Conservation (phyloP, 2,888 invertebrate genomes). For the Callosobruchus maculatus region DNA sequence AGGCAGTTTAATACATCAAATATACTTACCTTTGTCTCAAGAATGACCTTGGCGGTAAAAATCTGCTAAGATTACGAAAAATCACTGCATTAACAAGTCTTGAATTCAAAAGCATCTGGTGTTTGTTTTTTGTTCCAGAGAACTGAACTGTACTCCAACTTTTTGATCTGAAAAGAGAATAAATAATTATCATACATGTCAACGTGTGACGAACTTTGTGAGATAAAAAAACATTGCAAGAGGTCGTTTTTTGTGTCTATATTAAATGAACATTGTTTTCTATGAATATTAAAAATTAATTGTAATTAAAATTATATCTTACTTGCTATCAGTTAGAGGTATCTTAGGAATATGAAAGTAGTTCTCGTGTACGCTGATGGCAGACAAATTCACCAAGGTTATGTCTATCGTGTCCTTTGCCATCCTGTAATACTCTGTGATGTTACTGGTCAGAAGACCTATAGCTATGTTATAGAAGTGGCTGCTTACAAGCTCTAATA, state of each 20-base stretch:
- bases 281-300: too few relatives aligned
- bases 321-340: not conserved
- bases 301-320: not conserved
- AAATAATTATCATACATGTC: not conserved
- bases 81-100: slow-evolving; percentile 49
- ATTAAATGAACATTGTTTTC: too few relatives aligned
- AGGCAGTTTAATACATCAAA: not conserved
- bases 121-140: slow-evolving; percentile 15
- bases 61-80: slow-evolving; percentile 61
- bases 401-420: not conserved
- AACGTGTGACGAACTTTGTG: too few relatives aligned
- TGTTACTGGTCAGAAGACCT: not conserved
- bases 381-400: not conserved
- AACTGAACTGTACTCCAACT: slow-evolving; percentile 20
- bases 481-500: not conserved
- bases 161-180: slow-evolving; percentile 10
- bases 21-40: slow-evolving; percentile 60
- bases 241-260: too few relatives aligned
- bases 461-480: not conserved
- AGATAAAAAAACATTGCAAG: too few relatives aligned
- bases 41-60: slow-evolving; percentile 60
- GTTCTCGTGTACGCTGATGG: not conserved
- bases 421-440: not conserved
- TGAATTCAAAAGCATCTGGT: slow-evolving; percentile 4
- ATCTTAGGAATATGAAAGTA: not conserved